Percentiles rank a stretch among this genome's conserved stretches.
Evolutionary conservation across 1,140 invertebrate species (phyloP).

Genomic region (Heliconius hermathena): DNA sequence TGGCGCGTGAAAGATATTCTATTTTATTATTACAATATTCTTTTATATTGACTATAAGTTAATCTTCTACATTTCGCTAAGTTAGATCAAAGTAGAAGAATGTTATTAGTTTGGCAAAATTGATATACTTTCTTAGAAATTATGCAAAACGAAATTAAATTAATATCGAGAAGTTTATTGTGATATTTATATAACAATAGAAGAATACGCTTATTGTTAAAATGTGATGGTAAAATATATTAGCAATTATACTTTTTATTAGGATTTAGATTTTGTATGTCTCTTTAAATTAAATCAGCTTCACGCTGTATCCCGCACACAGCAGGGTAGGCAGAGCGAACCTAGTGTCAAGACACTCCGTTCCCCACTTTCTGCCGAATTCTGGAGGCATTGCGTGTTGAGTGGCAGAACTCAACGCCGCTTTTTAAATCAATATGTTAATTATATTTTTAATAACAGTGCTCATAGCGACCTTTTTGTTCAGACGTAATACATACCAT

Average conservation of each 20-base stretch:
- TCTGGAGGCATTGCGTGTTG: too few relatives aligned
- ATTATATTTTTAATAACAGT: neutral
- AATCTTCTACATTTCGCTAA: neutral
- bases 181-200: neutral
- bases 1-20: slow-evolving; percentile 42
- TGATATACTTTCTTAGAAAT: neutral
- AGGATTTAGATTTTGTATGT: too few relatives aligned
- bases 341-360: too few relatives aligned
- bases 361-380: too few relatives aligned
- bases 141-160: neutral
- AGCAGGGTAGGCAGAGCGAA: too few relatives aligned
- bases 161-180: neutral
- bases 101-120: neutral
- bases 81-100: too few relatives aligned
- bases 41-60: slow-evolving; percentile 18
- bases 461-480: neutral
- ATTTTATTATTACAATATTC: slow-evolving; percentile 35
- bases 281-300: neutral
- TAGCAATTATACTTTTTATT: neutral
- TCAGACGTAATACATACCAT: too few relatives aligned
- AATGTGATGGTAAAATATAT: neutral
- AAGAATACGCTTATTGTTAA: neutral
- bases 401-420: too few relatives aligned
- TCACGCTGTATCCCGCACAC: too few relatives aligned
- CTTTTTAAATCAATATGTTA: neutral